Evolutionary conservation across 2,797 vertebrate species (phyloP).

Genomic region (Lepus oiostolus): DNA sequence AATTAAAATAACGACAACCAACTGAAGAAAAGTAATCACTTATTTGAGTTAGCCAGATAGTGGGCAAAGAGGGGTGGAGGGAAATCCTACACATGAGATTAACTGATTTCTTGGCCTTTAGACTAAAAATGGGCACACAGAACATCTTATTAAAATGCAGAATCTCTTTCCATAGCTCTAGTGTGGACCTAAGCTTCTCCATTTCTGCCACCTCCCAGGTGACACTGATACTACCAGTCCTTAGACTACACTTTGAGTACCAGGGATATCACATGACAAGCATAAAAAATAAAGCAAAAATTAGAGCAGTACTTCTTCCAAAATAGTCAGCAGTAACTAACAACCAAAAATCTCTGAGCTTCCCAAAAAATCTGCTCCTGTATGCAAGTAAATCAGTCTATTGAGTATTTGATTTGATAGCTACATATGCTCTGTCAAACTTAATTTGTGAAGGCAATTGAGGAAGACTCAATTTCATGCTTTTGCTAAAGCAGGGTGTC

Average conservation of each 20-base stretch:
- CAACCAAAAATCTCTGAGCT: not conserved
- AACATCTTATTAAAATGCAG: not conserved
- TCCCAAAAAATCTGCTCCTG: not conserved
- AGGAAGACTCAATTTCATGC: not conserved
- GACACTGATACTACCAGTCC: not conserved
- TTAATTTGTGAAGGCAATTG: not conserved
- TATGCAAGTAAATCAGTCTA: not conserved
- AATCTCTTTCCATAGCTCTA: not conserved
- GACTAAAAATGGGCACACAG: not conserved
- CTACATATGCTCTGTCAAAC: not conserved
- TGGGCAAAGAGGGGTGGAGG: fast-evolving
- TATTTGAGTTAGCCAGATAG: not conserved
- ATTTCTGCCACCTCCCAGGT: not conserved
- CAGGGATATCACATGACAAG: not conserved
- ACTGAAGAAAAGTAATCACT: not conserved
- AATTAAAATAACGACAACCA: not conserved
- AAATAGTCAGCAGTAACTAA: not conserved
- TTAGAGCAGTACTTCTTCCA: not conserved
- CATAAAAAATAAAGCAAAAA: not conserved
- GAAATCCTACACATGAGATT: not conserved
- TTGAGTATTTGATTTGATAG: not conserved
- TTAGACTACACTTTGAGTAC: not conserved
- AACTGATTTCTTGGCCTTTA: not conserved
- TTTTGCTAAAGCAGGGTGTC: not conserved
- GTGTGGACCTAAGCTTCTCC: not conserved